Base-by-base conservation (phyloP, 2,888 invertebrate species). In the Sphaerophoria taeniata region DNA sequence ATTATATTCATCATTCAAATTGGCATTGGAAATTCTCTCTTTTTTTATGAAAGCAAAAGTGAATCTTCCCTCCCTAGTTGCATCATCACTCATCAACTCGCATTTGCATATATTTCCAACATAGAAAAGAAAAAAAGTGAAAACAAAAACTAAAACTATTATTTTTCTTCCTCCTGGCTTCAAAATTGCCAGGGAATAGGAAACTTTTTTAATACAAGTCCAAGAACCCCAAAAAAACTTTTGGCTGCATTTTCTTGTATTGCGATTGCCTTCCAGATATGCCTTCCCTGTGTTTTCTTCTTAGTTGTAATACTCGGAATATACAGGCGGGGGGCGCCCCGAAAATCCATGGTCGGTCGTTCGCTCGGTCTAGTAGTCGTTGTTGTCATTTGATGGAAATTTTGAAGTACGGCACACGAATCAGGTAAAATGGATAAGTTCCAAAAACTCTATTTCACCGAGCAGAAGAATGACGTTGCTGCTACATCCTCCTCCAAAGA, bases 121-220 rank as follows among this genome's bases (percentile, higher is more conserved):
- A 3, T 2, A 43, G 1, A 9, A 43, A 14, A 6, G 4, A n/a
- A 7, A 45, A n/a, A 9, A 47, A 12, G 11, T 7, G 11, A 11
- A 47, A 33, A n/a, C 24, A 63, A 45, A 33, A 7, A 39, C 6
- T n/a, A n/a, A n/a, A n/a, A n/a, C n/a, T n/a, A n/a, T n/a, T n/a
- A n/a, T n/a, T n/a, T 39, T 9, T 11, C 11, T 5, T 43, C 9
- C 12, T 43, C 3, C 43, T 11, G 2, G 11, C 43, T 12, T 0
- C 3, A 9, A 43, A 43, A 43, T 11, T 11, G 43, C 39, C 11
- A 6, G 33, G 6, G 2, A 14, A 6, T 70, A 33, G 47, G 12
- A 67, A 76, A 55, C 12, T 65, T 78, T 73, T 77, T 77, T 77
- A 82, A 78, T 82, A 51, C 43, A 36, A 63, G 77, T 82, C 69